Conservation (phyloP, 2,888 invertebrate genomes). For the Cheilosia variabilis region DNA sequence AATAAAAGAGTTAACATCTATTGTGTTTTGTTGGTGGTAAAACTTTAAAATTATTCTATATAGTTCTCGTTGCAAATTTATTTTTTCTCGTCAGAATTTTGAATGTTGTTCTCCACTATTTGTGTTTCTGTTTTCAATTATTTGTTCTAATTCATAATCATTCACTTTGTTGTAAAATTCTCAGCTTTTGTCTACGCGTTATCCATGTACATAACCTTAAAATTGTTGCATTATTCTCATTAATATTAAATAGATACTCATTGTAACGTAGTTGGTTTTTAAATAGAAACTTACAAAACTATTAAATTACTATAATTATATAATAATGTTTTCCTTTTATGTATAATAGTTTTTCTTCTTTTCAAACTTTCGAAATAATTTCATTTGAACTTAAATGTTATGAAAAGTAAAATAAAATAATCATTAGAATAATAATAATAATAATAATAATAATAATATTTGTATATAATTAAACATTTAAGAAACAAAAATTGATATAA, state of each 20-base stretch:
- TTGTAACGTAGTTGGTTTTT: slow-evolving; percentile 60
- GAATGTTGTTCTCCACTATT: not conserved
- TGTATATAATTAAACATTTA: slow-evolving; percentile 70
- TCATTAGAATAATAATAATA: slow-evolving; percentile 24
- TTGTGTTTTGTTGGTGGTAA: slow-evolving; percentile 4
- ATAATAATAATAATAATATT: slow-evolving; percentile 56
- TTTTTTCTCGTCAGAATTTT: slow-evolving; percentile 9
- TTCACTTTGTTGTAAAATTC: slow-evolving; percentile 67
- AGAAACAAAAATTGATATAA: slow-evolving; percentile 61
- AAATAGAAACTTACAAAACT: slow-evolving; percentile 76
- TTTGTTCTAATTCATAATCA: slow-evolving; percentile 55
- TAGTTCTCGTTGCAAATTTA: slow-evolving; percentile 65
- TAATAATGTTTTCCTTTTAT: slow-evolving; percentile 41
- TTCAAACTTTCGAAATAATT: slow-evolving; percentile 66
- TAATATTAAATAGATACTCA: slow-evolving; percentile 32
- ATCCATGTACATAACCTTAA: slow-evolving; percentile 41
- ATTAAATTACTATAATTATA: slow-evolving; percentile 75
- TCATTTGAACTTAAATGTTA: slow-evolving; percentile 74
- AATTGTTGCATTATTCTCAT: slow-evolving; percentile 64
- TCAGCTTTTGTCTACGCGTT: not conserved
- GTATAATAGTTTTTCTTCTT: slow-evolving; percentile 18
- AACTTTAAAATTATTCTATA: not conserved
- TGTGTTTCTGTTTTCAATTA: slow-evolving; percentile 5
- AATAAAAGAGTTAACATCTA: slow-evolving; percentile 33
- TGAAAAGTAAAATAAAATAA: slow-evolving; percentile 44